These are phyloP conservation scores for Drosophila subpulchrella DNA, from an alignment of 1,140 invertebrate genomes.

Conservation along the genomic window DNA sequence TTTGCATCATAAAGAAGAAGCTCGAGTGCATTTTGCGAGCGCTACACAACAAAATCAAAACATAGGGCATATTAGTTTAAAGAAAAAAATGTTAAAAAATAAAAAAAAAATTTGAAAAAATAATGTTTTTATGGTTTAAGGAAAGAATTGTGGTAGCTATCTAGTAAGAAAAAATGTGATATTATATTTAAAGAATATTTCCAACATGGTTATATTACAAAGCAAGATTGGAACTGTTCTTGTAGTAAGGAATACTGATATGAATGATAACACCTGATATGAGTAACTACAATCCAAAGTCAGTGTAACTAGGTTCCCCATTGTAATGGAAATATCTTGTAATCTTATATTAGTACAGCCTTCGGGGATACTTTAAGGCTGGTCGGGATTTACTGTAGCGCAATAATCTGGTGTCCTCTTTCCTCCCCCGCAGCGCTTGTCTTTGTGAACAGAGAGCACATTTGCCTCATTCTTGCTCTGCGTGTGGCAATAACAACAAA, in stretches of 20 bases:
- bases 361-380: neutral
- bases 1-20: conserved; percentile 39
- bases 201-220: too few species aligned
- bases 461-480: conserved; percentile 4
- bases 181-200: too few species aligned
- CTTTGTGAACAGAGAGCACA: conserved; percentile 14
- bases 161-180: too few species aligned
- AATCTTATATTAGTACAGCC: too few species aligned
- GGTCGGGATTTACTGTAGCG: conserved; percentile 1
- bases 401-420: conserved; percentile 6
- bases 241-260: too few species aligned
- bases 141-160: too few species aligned
- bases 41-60: conserved; percentile 28
- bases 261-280: too few species aligned
- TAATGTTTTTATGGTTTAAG: too few species aligned
- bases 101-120: neutral
- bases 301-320: too few species aligned
- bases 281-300: too few species aligned
- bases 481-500: conserved; percentile 35
- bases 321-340: too few species aligned
- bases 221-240: too few species aligned
- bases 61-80: conserved; percentile 11
- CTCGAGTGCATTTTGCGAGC: conserved; percentile 40
- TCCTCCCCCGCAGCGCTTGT: neutral
- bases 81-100: neutral